Percentiles rank a stretch among this genome's conserved stretches.
These are phyloP conservation scores for Microcaecilia unicolor DNA, from an alignment of 2,797 vertebrate species.

Conservation along the genomic window DNA sequence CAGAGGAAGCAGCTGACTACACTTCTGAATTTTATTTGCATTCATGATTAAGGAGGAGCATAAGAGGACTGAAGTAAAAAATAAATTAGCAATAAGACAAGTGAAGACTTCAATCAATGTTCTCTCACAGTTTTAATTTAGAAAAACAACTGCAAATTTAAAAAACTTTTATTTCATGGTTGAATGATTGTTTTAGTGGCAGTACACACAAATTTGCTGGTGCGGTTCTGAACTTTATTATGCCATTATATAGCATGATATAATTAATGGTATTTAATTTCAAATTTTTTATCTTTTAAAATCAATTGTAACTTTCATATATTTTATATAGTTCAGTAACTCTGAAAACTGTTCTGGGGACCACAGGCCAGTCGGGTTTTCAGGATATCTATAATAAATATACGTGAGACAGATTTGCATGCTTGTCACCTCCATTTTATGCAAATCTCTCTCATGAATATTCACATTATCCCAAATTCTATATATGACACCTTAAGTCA, in stretches of 20 bases:
- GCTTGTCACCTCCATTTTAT: too few species aligned
- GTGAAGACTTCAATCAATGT: constrained; percentile 55
- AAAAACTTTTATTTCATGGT: constrained; percentile 32
- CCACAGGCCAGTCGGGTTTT: too few species aligned
- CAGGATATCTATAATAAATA: too few species aligned
- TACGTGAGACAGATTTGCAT: too few species aligned
- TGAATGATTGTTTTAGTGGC: constrained; percentile 12
- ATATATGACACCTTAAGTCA: too few species aligned
- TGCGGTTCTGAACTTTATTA: constrained; percentile 1
- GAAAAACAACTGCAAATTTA: constrained; percentile 28
- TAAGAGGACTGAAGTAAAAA: constrained; percentile 48
- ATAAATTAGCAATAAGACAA: constrained; percentile 43
- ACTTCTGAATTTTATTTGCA: constrained; percentile 61
- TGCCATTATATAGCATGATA: neutral
- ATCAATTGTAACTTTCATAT: too few species aligned
- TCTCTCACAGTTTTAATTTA: constrained; percentile 40
- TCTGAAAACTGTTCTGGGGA: too few species aligned
- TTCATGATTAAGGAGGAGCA: constrained; percentile 55
- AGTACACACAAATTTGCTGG: constrained; percentile 10
- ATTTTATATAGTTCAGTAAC: too few species aligned
- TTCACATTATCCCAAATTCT: too few species aligned
- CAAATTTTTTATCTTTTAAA: too few species aligned
- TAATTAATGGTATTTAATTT: constrained; percentile 1
- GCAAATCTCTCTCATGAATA: too few species aligned
- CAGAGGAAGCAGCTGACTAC: constrained; percentile 57